A percentile compares a stretch with the other conserved stretches of the same genome.
These are phyloP conservation scores for Ranitomeya variabilis DNA, from an alignment of 2,113 vertebrate genomes.

Conservation along the genomic window DNA sequence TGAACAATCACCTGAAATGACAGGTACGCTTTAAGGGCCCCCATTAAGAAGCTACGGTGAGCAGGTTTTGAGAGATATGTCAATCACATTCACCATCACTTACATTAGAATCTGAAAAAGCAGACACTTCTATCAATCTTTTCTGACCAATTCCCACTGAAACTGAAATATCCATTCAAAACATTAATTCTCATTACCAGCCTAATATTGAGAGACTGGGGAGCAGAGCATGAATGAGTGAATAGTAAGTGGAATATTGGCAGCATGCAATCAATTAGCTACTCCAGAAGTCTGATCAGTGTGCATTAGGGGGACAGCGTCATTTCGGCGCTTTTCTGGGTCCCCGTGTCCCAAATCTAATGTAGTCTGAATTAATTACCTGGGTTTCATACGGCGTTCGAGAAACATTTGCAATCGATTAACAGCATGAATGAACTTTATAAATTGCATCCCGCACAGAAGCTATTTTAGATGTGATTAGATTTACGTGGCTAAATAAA, in stretches of 20 bases:
- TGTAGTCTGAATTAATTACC: conserved; percentile 13
- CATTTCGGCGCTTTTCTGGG: background rate
- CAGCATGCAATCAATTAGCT: background rate
- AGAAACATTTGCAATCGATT: conserved; percentile 31
- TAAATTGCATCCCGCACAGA: background rate
- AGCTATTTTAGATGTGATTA: conserved; percentile 3
- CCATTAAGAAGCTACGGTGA: too few species aligned
- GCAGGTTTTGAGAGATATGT: too few species aligned
- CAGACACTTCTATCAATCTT: background rate
- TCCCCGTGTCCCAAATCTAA: background rate
- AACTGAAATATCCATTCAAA: background rate
- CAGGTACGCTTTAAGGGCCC: too few species aligned
- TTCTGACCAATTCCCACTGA: background rate
- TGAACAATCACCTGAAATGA: too few species aligned
- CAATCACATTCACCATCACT: background rate
- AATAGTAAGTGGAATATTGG: background rate
- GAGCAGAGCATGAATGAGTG: background rate
- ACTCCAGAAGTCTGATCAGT: background rate
- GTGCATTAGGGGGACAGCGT: background rate
- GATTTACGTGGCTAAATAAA: conserved; percentile 9
- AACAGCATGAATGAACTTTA: conserved; percentile 10
- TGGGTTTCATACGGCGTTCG: background rate
- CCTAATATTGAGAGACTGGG: background rate
- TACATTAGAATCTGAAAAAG: background rate
- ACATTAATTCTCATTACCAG: background rate